Evolutionary conservation across 2,888 invertebrate species (phyloP), one percentile per base, ranked within the genome.

Genomic region (Lochmaea crataegi): DNA sequence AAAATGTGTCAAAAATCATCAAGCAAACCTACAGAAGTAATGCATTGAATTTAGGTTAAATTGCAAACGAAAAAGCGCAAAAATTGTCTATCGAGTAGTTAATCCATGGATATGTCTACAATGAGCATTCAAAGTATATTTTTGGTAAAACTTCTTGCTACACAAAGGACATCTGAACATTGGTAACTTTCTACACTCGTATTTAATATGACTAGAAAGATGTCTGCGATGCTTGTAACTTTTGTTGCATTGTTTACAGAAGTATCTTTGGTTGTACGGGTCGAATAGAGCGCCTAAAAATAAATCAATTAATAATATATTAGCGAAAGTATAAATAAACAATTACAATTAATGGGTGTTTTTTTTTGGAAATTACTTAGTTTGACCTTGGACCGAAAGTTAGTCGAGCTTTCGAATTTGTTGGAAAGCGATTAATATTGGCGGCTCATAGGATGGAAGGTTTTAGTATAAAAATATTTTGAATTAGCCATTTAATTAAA

Each of bases 171-270:
- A 81, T 11, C 63, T 67, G 58, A 78, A 79, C 67, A 68, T 77
- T 0, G 79, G 79, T 2, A 64, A 66, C 18, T 80, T 80, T 16
- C 75, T 74, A 71, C 81, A 81, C 48, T 81, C 81, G 58, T 78
- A 78, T 70, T 74, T 78, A 41, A 78, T 74, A 65, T 82, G 82
- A 48, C 80, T 78, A 57, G 76, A 75, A 9, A 82, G 68, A 18
- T 79, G 78, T 41, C 75, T 76, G 65, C 77, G 76, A 57, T 78
- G 77, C 71, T 80, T 80, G 70, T 80, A 81, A 41, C 75, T 74
- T 66, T 80, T 80, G 38, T 73, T 53, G 61, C 80, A 80, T 32
- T 68, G 74, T 51, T 66, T 68, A 71, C 80, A 80, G 26, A 74
- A 71, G 26, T 68, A 77, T 69, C 78, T 73, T 56, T 56, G 74